Percentiles rank a stretch among this genome's conserved stretches.
Conservation (phyloP, 2,113 vertebrate species). For the Mirza zaza region DNA sequence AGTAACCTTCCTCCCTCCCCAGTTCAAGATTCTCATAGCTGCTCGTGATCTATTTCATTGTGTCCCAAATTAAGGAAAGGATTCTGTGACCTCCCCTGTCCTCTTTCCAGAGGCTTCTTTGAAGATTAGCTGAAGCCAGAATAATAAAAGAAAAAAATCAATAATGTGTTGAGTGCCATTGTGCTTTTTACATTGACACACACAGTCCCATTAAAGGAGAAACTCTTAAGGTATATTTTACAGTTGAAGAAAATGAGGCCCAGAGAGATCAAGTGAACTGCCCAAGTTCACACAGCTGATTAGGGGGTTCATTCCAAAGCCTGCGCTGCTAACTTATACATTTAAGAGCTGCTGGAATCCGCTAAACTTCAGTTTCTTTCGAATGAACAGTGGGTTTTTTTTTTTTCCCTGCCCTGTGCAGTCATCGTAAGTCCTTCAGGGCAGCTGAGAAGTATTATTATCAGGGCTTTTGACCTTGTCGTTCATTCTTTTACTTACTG, state of each 20-base stretch:
- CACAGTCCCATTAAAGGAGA: not conserved
- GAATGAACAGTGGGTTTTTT: not conserved
- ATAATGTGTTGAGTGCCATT: not conserved
- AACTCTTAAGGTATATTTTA: not conserved
- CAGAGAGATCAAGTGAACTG: not conserved
- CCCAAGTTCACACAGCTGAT: not conserved
- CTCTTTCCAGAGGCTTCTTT: not conserved
- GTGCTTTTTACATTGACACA: not conserved
- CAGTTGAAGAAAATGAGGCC: not conserved
- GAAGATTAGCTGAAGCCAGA: not conserved
- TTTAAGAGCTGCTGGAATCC: not conserved
- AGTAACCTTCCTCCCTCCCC: not conserved
- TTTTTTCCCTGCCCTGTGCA: not conserved
- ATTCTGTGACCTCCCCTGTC: not conserved
- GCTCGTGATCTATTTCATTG: not conserved
- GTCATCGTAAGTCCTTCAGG: not conserved
- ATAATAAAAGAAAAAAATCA: not conserved
- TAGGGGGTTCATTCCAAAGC: not conserved
- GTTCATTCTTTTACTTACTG: constrained; percentile 33
- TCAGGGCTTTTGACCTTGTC: constrained; percentile 46
- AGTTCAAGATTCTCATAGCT: not conserved
- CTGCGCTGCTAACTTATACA: not conserved
- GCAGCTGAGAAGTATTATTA: constrained; percentile 37
- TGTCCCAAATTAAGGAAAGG: not conserved
- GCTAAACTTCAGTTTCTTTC: not conserved